Evolutionary conservation across 2,888 invertebrate genomes (phyloP).

Genomic region (Serripes groenlandicus): DNA sequence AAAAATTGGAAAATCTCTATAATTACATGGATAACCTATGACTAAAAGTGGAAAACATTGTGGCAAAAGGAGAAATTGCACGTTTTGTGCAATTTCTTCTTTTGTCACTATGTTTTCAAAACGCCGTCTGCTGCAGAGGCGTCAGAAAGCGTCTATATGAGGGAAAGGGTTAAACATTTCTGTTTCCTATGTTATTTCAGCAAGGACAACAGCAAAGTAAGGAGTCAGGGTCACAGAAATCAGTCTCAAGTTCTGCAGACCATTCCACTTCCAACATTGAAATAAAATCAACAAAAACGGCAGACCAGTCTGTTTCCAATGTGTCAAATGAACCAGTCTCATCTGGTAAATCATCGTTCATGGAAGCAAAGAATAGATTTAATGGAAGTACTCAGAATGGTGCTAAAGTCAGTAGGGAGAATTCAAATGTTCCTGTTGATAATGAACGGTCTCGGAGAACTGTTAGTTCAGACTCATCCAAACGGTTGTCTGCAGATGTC

Average conservation of each 20-base stretch:
- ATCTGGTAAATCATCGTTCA: neutral
- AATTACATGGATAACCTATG: too few species aligned
- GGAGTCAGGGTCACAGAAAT: constrained; percentile 31
- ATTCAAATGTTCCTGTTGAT: constrained; percentile 7
- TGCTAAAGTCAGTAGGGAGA: neutral
- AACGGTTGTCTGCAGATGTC: constrained; percentile 20
- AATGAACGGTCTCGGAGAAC: constrained; percentile 34
- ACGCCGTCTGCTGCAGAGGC: too few species aligned
- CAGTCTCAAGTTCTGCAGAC: constrained; percentile 37
- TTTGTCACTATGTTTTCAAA: too few species aligned
- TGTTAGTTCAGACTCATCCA: constrained; percentile 4
- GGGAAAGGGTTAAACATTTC: too few species aligned
- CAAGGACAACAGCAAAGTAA: constrained; percentile 27
- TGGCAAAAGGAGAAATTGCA: too few species aligned
- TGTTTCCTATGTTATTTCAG: neutral
- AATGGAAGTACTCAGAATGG: constrained; percentile 3
- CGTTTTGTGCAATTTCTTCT: too few species aligned
- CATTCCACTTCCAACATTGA: neutral
- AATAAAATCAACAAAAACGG: neutral
- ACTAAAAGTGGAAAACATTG: too few species aligned
- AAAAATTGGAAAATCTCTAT: too few species aligned
- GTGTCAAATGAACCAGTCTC: neutral
- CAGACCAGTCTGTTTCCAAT: neutral
- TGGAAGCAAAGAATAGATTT: constrained; percentile 27
- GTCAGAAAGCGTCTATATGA: too few species aligned